Percentiles rank a stretch among this genome's conserved stretches.
These are phyloP conservation scores for Sebastes minor DNA, from an alignment of 2,797 vertebrate species.

Conservation along the genomic window DNA sequence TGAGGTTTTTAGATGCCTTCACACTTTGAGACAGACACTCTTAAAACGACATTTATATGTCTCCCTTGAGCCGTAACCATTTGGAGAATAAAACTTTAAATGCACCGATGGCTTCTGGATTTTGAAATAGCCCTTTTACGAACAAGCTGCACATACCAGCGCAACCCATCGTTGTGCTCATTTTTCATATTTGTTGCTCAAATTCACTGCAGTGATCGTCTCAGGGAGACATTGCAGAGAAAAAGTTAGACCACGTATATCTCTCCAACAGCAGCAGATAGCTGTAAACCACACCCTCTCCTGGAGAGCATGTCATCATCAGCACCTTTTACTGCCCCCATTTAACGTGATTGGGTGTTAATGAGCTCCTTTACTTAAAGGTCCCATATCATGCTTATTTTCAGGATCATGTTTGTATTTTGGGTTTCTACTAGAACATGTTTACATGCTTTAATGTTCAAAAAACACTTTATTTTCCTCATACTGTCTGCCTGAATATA, in stretches of 20 bases:
- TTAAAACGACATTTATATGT: neutral
- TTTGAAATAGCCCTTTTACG: neutral
- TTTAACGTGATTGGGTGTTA: neutral
- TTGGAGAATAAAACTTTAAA: neutral
- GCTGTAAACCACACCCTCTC: conserved; percentile 28
- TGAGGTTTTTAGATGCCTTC: neutral
- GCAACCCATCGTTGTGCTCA: neutral
- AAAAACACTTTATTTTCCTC: too few species aligned
- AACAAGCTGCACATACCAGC: neutral
- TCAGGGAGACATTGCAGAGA: neutral
- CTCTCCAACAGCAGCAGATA: neutral
- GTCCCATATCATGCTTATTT: too few species aligned
- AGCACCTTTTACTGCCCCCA: neutral
- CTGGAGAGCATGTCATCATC: conserved; percentile 13
- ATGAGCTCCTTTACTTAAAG: neutral
- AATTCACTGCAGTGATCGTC: neutral
- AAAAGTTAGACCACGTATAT: conserved; percentile 11
- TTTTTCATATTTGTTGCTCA: neutral
- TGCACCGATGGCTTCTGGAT: neutral
- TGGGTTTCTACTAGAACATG: too few species aligned
- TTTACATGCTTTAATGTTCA: too few species aligned
- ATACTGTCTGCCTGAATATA: too few species aligned
- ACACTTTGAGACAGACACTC: neutral
- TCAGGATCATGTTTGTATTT: too few species aligned
- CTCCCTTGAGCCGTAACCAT: neutral